phyloP scores from a whole-genome alignment of 2,113 vertebrate species.

The Xiphophorus hellerii region DNA sequence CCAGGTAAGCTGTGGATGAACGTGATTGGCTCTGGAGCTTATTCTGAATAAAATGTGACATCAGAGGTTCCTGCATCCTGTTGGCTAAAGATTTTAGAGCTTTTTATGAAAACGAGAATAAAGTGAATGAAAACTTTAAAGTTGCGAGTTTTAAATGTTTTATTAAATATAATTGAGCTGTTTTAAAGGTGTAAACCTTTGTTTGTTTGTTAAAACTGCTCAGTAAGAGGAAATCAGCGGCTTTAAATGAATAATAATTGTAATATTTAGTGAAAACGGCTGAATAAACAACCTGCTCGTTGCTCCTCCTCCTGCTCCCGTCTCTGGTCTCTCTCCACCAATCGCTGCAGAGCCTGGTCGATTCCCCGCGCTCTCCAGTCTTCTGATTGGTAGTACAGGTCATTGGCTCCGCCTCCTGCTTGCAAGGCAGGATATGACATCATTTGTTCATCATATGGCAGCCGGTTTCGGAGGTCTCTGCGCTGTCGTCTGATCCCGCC shows the following conservation, averaged over 20 bases:
- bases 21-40: conserved; percentile 11
- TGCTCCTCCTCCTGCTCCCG: conserved; percentile 69
- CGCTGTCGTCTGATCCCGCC: conserved; percentile 64
- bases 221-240: too few species aligned
- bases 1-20: conserved; percentile 70
- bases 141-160: too few species aligned
- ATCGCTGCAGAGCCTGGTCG: conserved; percentile 78
- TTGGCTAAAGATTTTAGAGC: too few species aligned
- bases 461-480: conserved; percentile 67
- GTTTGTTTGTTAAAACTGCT: too few species aligned
- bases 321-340: conserved; percentile 81
- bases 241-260: too few species aligned
- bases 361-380: conserved; percentile 72
- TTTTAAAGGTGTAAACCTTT: too few species aligned
- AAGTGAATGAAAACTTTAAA: too few species aligned
- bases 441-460: conserved; percentile 78
- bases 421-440: conserved; percentile 69
- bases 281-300: conserved; percentile 41
- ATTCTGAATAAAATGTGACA: neutral
- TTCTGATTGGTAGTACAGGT: conserved; percentile 73
- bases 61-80: too few species aligned
- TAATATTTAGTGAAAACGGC: too few species aligned
- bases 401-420: conserved; percentile 48
- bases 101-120: too few species aligned
- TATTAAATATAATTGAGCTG: too few species aligned